A percentile compares a stretch with the other conserved stretches of the same genome.
These are phyloP conservation scores for Aleiodes testaceus DNA, from an alignment of 2,888 invertebrate genomes.

Conservation along the genomic window DNA sequence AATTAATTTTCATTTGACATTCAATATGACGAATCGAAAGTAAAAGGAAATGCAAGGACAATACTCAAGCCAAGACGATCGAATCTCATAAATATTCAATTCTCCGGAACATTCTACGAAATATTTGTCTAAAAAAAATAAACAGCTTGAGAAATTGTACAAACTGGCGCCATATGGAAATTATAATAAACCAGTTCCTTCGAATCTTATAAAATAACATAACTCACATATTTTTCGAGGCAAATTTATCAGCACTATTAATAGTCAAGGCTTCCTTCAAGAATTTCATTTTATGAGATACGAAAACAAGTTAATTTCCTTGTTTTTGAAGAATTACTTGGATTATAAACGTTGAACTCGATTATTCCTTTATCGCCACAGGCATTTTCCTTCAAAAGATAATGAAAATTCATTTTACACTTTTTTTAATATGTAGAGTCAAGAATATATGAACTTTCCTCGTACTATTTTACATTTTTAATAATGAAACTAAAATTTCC, in stretches of 20 bases:
- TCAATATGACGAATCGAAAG: no score
- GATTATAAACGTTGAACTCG: not conserved
- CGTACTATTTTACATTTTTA: no score
- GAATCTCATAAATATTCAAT: no score
- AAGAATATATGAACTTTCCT: no score
- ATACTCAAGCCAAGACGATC: no score
- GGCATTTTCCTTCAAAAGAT: not conserved
- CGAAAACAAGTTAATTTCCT: not conserved
- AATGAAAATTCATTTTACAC: not conserved
- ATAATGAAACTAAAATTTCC: no score
- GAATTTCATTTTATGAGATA: not conserved
- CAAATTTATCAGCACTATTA: not conserved
- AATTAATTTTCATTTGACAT: no score
- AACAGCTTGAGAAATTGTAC: not conserved
- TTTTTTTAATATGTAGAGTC: not conserved
- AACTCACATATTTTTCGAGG: not conserved
- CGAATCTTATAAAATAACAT: not conserved
- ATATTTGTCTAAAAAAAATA: not conserved
- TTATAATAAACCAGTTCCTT: slow-evolving; percentile 9
- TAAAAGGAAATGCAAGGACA: no score
- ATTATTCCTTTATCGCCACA: not conserved
- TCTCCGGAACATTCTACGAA: no score
- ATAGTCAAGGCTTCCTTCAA: slow-evolving; percentile 4
- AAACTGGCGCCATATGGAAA: slow-evolving; percentile 8
- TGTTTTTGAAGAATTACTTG: slow-evolving; percentile 15